Conservation (phyloP, 2,113 vertebrate species). For the Macrotis lagotis region DNA sequence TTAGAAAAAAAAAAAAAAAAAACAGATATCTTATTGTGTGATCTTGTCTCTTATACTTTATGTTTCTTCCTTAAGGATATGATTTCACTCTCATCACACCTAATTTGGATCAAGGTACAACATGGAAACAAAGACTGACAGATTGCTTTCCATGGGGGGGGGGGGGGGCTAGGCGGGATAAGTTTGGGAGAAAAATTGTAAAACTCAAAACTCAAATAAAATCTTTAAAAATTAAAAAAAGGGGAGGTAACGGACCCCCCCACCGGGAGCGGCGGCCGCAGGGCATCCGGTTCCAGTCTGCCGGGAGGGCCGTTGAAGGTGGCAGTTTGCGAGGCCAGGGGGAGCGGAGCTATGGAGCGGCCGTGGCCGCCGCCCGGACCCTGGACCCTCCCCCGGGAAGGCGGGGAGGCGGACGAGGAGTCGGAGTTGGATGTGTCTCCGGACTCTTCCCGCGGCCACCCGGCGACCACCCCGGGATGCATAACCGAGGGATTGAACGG, state of each 20-base stretch:
- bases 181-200: no score
- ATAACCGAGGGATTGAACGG: slow-evolving; percentile 88
- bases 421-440: slow-evolving; percentile 72
- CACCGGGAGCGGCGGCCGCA: slow-evolving; percentile 22
- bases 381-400: slow-evolving; percentile 61
- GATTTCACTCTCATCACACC: no score
- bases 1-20: no score
- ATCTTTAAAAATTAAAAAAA: no score
- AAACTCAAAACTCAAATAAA: no score
- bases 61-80: no score
- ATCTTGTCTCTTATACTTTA: no score
- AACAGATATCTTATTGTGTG: no score
- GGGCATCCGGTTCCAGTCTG: slow-evolving; percentile 30
- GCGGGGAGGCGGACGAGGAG: slow-evolving; percentile 71
- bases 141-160: no score
- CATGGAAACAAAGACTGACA: no score
- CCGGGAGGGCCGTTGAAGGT: slow-evolving; percentile 33
- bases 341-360: slow-evolving; percentile 68
- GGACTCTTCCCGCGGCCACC: slow-evolving; percentile 57
- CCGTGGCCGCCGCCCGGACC: slow-evolving; percentile 77
- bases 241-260: slow-evolving; percentile 84
- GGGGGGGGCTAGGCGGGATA: no score
- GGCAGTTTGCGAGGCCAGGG: not conserved
- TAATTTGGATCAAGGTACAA: no score
- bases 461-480: slow-evolving; percentile 73